These are phyloP conservation scores for Drosophila atripex DNA, from an alignment of 2,888 invertebrate species.

Conservation along the genomic window DNA sequence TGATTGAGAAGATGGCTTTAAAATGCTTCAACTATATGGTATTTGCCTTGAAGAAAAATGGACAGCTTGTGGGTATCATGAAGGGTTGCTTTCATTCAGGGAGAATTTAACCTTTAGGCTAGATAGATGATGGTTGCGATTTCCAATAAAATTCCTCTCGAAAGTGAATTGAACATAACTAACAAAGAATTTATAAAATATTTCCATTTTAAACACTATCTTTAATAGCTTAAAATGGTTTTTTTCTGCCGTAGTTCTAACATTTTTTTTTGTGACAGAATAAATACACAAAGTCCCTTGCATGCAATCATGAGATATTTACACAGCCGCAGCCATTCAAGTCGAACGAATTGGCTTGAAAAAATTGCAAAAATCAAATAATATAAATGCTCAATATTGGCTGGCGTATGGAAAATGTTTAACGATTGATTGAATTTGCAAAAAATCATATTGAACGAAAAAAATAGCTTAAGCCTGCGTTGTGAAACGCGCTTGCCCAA, in stretches of 20 bases:
- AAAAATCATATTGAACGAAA: not conserved
- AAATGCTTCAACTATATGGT: slow-evolving; percentile 9
- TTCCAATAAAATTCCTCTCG: no score
- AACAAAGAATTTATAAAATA: not conserved
- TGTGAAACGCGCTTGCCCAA: slow-evolving; percentile 11
- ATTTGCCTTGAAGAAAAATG: slow-evolving; percentile 1
- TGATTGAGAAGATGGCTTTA: slow-evolving; percentile 32
- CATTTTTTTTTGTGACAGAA: not conserved
- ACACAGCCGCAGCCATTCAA: slow-evolving; percentile 24
- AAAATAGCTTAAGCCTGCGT: slow-evolving; percentile 3
- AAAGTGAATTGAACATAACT: no score
- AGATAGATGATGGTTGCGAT: slow-evolving; percentile 7
- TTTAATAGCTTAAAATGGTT: slow-evolving; percentile 5
- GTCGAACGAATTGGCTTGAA: slow-evolving; percentile 30
- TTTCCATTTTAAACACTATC: slow-evolving; percentile 1
- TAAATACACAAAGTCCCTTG: not conserved
- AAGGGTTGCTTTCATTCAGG: not conserved
- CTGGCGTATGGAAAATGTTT: slow-evolving; percentile 26
- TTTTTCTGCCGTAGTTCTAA: slow-evolving; percentile 1
- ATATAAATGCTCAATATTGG: slow-evolving; percentile 23
- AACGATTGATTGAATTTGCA: slow-evolving; percentile 44
- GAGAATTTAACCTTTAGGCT: not conserved
- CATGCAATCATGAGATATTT: slow-evolving; percentile 32
- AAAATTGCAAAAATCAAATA: slow-evolving; percentile 28
- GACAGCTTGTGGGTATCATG: not conserved